Evolutionary conservation across 37 sponge, comb jelly and placozoan genomes (phyloP).

Genomic region (Bolinopsis microptera): DNA sequence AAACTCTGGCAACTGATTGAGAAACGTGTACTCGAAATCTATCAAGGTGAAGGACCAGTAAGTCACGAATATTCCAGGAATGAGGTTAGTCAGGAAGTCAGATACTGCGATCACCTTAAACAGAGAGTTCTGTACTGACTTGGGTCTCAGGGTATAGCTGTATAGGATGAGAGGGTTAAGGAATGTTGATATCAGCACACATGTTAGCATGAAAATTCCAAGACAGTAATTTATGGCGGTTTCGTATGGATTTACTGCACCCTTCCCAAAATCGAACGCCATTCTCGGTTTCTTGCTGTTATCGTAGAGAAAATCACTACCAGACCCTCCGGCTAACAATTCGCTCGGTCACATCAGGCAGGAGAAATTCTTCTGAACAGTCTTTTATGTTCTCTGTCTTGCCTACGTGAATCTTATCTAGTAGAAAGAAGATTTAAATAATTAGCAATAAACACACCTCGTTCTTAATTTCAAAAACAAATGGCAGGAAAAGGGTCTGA

Average conservation of each 20-base stretch:
- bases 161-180: slow-evolving; percentile 48
- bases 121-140: slow-evolving; percentile 58
- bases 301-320: too few relatives aligned
- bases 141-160: slow-evolving; percentile 36
- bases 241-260: not conserved
- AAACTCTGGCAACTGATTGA: slow-evolving; percentile 56
- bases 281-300: not conserved
- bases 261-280: slow-evolving; percentile 20
- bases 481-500: too few relatives aligned
- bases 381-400: too few relatives aligned
- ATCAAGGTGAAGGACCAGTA: not conserved
- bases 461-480: too few relatives aligned
- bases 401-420: too few relatives aligned
- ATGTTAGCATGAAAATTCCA: slow-evolving; percentile 1
- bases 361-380: too few relatives aligned
- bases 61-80: slow-evolving; percentile 12
- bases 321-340: too few relatives aligned
- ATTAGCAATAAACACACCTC: too few relatives aligned
- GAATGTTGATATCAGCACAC: not conserved
- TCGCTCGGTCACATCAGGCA: too few relatives aligned
- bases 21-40: slow-evolving; percentile 16
- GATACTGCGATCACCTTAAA: slow-evolving; percentile 64
- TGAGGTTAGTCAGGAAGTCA: slow-evolving; percentile 58
- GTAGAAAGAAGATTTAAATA: too few relatives aligned
- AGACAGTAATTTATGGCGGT: not conserved